Evolutionary conservation across 2,113 vertebrate species (phyloP).

Genomic region (Agapornis roseicollis): DNA sequence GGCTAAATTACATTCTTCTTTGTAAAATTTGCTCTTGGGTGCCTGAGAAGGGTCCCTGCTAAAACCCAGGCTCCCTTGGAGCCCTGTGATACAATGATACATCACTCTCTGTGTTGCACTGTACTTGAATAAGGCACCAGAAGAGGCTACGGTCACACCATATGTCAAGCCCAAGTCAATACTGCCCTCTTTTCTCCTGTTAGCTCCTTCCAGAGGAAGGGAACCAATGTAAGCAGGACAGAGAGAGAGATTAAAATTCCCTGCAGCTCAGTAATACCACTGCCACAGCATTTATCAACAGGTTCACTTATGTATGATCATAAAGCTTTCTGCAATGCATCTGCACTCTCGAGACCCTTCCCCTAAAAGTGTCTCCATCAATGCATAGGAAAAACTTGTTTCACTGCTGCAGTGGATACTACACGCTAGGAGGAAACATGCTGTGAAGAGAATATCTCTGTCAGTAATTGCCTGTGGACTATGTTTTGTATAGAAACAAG

Average conservation of each 20-base stretch:
- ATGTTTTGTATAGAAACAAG: fast-evolving
- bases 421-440: neutral
- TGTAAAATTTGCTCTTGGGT: neutral
- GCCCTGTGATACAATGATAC: too few relatives aligned
- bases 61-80: neutral
- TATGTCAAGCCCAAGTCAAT: neutral
- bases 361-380: neutral
- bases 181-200: neutral
- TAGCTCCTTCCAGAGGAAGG: neutral
- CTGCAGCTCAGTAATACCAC: neutral
- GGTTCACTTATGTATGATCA: neutral
- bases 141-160: neutral
- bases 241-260: neutral
- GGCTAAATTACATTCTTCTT: neutral
- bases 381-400: fast-evolving
- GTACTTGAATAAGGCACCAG: neutral
- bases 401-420: neutral
- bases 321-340: neutral
- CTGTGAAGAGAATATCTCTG: neutral
- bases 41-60: neutral
- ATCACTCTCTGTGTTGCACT: fast-evolving
- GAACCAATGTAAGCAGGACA: neutral
- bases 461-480: fast-evolving
- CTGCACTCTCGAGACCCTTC: neutral
- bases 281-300: neutral